Conservation (phyloP, 2,797 vertebrate genomes). For the Enteromius thamalakanensis region DNA sequence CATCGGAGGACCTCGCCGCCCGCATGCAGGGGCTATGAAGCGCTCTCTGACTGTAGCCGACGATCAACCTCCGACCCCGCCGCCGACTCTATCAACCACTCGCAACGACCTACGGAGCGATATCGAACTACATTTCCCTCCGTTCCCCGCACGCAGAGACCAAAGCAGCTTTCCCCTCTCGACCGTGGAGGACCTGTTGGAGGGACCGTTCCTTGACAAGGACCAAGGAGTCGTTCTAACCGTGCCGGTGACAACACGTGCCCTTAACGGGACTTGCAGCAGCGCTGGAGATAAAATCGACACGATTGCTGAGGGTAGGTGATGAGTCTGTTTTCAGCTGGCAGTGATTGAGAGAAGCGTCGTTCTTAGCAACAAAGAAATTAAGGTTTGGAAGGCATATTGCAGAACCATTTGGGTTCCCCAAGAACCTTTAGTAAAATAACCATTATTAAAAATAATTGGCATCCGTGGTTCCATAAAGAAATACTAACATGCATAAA, state of each 20-base stretch:
- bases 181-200: constrained; percentile 77
- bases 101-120: constrained; percentile 68
- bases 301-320: constrained; percentile 75
- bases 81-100: constrained; percentile 69
- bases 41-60: constrained; percentile 87
- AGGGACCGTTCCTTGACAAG: constrained; percentile 64
- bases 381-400: not conserved
- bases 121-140: constrained; percentile 63
- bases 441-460: not conserved
- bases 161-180: constrained; percentile 61
- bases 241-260: constrained; percentile 69
- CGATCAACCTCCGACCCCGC: constrained; percentile 78
- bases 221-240: constrained; percentile 71
- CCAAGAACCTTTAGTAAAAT: not conserved
- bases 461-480: not conserved
- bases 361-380: not conserved
- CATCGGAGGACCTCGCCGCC: constrained; percentile 68
- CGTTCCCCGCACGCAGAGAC: constrained; percentile 63
- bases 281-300: constrained; percentile 16
- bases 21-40: constrained; percentile 74
- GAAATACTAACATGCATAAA: not conserved
- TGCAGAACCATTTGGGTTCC: not conserved
- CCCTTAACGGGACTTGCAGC: constrained; percentile 37
- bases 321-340: constrained; percentile 24
- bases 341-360: not conserved